Percentiles rank a stretch among this genome's conserved stretches.
Evolutionary conservation across 2,113 vertebrate genomes (phyloP).

Genomic region (Pithys albifrons): DNA sequence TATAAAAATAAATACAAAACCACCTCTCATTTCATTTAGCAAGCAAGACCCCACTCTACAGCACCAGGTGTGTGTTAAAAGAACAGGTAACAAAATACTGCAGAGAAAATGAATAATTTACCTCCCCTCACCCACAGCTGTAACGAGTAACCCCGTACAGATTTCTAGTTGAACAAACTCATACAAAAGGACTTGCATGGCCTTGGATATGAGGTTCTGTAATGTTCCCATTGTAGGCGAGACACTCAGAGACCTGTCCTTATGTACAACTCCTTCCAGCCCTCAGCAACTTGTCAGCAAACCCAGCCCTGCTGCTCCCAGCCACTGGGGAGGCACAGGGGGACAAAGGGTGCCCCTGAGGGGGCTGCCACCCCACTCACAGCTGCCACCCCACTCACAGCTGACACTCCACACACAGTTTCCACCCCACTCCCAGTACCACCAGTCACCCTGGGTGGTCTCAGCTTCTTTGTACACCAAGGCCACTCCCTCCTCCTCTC

Average conservation of each 20-base stretch:
- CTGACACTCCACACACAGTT: too few species aligned
- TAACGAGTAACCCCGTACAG: background rate
- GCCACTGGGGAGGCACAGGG: background rate
- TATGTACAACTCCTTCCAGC: accelerated
- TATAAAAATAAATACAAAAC: background rate
- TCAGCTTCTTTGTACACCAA: background rate
- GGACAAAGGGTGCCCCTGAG: background rate
- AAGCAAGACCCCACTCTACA: background rate
- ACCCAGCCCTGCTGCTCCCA: background rate
- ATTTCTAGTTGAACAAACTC: background rate
- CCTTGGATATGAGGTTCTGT: background rate
- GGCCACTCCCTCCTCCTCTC: background rate
- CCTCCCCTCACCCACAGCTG: background rate
- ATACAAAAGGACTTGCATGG: background rate
- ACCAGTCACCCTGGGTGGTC: accelerated
- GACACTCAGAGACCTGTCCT: background rate
- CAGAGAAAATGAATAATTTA: conserved; percentile 17
- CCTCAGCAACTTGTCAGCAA: background rate
- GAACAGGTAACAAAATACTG: background rate
- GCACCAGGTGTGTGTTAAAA: background rate
- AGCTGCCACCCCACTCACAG: background rate
- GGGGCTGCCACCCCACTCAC: too few species aligned
- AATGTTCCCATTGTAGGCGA: accelerated
- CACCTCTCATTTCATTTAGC: background rate
- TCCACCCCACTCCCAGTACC: too few species aligned